These are phyloP conservation scores for Balaeniceps rex DNA, from an alignment of 2,113 vertebrate genomes.

Conservation along the genomic window DNA sequence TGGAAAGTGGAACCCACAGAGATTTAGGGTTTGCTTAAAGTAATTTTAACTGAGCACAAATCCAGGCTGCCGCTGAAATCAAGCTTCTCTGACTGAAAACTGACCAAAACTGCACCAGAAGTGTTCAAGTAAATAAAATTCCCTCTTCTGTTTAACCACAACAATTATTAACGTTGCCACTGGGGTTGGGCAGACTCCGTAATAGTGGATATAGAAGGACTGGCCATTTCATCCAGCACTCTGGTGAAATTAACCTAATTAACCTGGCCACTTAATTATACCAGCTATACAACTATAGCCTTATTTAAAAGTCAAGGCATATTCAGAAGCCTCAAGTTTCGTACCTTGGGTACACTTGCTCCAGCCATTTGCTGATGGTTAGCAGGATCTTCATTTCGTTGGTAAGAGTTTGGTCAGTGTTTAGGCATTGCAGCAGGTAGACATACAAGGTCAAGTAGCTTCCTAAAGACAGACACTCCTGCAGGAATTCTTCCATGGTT, in stretches of 20 bases:
- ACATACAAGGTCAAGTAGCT: conserved; percentile 94
- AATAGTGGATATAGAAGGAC: rapidly evolving
- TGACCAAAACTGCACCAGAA: neutral
- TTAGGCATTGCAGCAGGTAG: conserved; percentile 89
- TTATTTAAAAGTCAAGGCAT: neutral
- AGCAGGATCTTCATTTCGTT: conserved; percentile 88
- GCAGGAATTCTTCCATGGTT: conserved; percentile 91
- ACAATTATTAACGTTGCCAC: neutral
- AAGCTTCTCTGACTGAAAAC: neutral
- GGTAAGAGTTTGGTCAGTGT: conserved; percentile 84
- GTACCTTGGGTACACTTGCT: conserved; percentile 88
- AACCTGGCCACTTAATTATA: neutral
- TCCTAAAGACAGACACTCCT: conserved; percentile 87
- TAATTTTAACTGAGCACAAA: neutral
- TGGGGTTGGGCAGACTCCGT: neutral
- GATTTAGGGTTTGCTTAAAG: neutral
- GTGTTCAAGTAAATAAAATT: neutral
- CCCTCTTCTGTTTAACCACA: neutral
- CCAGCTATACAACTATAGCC: neutral
- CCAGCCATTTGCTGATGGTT: conserved; percentile 88
- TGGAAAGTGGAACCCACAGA: neutral
- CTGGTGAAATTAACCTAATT: neutral
- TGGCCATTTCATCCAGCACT: neutral
- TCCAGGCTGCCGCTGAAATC: neutral
- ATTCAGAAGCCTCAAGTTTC: neutral